phyloP scores from a whole-genome alignment of 2,888 invertebrate genomes.

The Hirtodrosophila histrioides region DNA sequence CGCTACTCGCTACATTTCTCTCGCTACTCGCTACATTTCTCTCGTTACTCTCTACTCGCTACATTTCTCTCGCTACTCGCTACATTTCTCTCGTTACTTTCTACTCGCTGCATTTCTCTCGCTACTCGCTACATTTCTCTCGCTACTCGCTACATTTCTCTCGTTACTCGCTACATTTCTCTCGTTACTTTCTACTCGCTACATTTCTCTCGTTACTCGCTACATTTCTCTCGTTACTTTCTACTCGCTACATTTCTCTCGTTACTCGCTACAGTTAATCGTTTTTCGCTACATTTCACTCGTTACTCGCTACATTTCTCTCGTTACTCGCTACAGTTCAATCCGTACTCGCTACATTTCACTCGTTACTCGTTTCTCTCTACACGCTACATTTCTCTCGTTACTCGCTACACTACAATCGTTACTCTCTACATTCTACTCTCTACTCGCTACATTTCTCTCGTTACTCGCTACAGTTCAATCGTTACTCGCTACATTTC shows the following conservation, averaged over 20 bases:
- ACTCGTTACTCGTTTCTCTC: too few species aligned
- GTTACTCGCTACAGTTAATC: background rate
- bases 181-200: background rate
- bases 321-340: background rate
- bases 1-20: background rate
- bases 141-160: background rate
- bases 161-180: background rate
- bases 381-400: background rate
- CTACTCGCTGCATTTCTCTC: background rate
- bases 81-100: too few species aligned
- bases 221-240: too few species aligned
- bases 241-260: background rate
- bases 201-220: background rate
- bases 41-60: background rate
- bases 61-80: background rate
- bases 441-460: background rate
- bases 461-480: background rate
- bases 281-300: background rate
- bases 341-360: background rate
- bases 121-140: background rate
- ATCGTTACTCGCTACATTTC: background rate
- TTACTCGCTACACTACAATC: background rate
- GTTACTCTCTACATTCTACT: background rate
- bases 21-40: background rate
- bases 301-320: background rate